Evolutionary conservation across 2,113 vertebrate genomes (phyloP), one percentile per base, ranked within the genome.

Genomic region (Leptobrachium ailaonicum): DNA sequence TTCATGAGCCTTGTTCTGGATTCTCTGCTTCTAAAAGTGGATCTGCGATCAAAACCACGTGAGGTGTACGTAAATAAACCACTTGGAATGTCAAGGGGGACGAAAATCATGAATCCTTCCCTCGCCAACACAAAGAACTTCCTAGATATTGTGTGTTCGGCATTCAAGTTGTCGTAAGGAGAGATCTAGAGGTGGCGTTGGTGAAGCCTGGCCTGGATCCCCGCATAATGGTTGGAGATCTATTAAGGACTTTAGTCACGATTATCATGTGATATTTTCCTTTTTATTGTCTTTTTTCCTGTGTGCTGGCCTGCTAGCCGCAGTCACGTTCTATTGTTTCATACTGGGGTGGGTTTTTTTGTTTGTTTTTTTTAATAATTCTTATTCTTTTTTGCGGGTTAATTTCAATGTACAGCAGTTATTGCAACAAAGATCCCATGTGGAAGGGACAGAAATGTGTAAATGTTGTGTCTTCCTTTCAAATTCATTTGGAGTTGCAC

Each of bases 41-140:
- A 83, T 92, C 86, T 87, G 83, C 88, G 88, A 92, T 87, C 90
- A 86, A 90, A 84, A 79, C 87, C 86, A 77, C 82, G 77, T 90
- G 90, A 91, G 88, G 88, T 92, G 91, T 93, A 92, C 90, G 89
- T 91, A 90, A 82, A 53, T 91, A 90, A 82, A 53, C 76, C 85
- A 78, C 70, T 78, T 90, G 79, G 90, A 92, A 94, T 94, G 87
- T 90, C 86, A 84, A 89, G 90, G 20, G 50, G 91, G 87, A 84
- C 92, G 92, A 94, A 88, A 90, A 88, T 90, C 84, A 89, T 93
- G 90, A 94, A 87, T 93, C 91, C 92, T 83, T 87, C 74, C 82
- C 82, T 79, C 86, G 86, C 84, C 80, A 85, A 83, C 86, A 91
- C 90, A 87, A 77, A 88, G 82, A 88, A 83, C 87, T 84, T 78